phyloP scores from a whole-genome alignment of 2,797 vertebrate genomes.

The Spea hammondii region DNA sequence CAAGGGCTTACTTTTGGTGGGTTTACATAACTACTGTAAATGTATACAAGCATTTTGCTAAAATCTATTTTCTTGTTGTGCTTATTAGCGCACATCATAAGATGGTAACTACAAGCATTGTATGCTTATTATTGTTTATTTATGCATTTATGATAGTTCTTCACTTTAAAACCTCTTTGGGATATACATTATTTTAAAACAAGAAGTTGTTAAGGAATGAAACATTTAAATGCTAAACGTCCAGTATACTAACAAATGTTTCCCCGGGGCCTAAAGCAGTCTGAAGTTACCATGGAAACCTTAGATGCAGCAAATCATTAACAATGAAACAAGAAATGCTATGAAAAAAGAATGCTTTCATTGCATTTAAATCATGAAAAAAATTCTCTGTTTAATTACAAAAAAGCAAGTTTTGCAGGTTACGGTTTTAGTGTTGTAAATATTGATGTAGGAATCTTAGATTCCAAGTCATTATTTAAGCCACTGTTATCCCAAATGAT shows the following conservation, averaged over 20 bases:
- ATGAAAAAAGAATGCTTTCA: background rate
- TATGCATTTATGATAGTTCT: background rate
- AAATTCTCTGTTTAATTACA: too few relatives aligned
- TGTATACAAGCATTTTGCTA: too few relatives aligned
- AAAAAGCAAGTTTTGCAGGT: too few relatives aligned
- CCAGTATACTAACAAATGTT: slow-evolving; percentile 5
- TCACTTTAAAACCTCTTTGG: background rate
- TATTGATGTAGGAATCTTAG: background rate
- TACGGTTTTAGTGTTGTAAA: background rate
- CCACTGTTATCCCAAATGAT: background rate
- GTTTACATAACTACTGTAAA: too few relatives aligned
- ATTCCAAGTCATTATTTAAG: background rate
- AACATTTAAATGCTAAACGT: slow-evolving; percentile 15
- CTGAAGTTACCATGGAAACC: slow-evolving; percentile 14
- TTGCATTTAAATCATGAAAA: background rate
- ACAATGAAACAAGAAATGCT: background rate
- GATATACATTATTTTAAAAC: slow-evolving; percentile 19
- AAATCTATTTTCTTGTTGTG: too few relatives aligned
- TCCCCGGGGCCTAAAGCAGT: background rate
- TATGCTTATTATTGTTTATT: background rate
- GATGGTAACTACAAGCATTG: too few relatives aligned
- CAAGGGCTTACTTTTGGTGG: too few relatives aligned
- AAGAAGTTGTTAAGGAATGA: slow-evolving; percentile 9
- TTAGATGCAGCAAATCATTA: background rate
- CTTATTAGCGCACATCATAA: too few relatives aligned